phyloP scores from a whole-genome alignment of 2,888 invertebrate species.

The Caradrina kadenii region DNA sequence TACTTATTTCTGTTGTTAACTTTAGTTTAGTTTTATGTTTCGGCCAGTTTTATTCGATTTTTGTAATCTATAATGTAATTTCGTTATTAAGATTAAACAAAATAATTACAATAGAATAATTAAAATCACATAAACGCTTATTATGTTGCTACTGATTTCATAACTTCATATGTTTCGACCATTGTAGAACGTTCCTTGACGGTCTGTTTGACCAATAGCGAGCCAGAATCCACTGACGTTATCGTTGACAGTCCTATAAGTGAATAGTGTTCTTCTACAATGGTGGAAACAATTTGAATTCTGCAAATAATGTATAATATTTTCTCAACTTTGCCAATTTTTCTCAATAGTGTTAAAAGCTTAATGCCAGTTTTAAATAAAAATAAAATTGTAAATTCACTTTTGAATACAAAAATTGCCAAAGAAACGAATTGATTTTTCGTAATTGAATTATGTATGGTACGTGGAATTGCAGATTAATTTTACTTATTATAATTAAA shows the following conservation, averaged over 20 bases:
- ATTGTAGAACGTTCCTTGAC: conserved; percentile 59
- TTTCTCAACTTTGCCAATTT: conserved; percentile 83
- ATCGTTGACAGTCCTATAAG: conserved; percentile 33
- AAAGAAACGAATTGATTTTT: conserved; percentile 87
- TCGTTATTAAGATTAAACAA: conserved; percentile 78
- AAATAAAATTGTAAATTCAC: conserved; percentile 88
- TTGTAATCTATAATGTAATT: conserved; percentile 75
- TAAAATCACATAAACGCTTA: conserved; percentile 82
- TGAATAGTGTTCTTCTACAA: conserved; percentile 47
- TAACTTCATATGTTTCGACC: conserved; percentile 66
- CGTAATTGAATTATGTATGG: conserved; percentile 72
- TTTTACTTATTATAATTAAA: conserved; percentile 67
- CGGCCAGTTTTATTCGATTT: conserved; percentile 85
- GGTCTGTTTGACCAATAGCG: conserved; percentile 45
- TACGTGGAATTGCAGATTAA: conserved; percentile 79
- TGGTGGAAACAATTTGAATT: conserved; percentile 68
- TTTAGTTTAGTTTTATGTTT: conserved; percentile 68
- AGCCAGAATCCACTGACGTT: conserved; percentile 11
- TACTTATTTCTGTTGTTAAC: conserved; percentile 67
- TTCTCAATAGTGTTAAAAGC: conserved; percentile 85
- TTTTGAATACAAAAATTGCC: conserved; percentile 89
- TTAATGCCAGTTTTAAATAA: conserved; percentile 81
- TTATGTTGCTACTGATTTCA: conserved; percentile 82
- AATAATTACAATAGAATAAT: conserved; percentile 84
- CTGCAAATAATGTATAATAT: conserved; percentile 80